Percentiles rank a stretch among this genome's conserved stretches.
phyloP scores from a whole-genome alignment of 2,113 vertebrate species.

The Catharus bicknelli region DNA sequence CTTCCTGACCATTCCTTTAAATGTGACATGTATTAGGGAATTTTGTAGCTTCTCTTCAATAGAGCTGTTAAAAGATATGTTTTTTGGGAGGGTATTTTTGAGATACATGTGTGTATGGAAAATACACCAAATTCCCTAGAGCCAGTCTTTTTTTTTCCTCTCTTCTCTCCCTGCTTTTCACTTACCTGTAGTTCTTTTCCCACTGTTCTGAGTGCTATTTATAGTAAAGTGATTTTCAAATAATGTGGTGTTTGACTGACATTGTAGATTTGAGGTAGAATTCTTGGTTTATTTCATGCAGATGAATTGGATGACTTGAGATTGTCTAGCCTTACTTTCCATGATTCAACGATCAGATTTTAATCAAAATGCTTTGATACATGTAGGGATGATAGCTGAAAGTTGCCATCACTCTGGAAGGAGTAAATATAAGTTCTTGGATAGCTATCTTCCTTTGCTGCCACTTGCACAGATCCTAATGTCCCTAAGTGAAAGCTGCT shows the following conservation, averaged over 20 bases:
- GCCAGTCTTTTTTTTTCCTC: background rate
- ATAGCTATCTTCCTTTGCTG: background rate
- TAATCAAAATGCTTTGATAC: background rate
- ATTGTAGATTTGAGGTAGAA: background rate
- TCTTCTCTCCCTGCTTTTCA: background rate
- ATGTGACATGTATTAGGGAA: background rate
- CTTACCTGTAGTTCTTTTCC: background rate
- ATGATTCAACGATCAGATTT: background rate
- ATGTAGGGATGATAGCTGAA: background rate
- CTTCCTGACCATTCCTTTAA: background rate
- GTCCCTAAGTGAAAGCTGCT: background rate
- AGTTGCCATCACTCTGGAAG: background rate
- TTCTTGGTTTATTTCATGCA: background rate
- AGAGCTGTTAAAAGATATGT: background rate
- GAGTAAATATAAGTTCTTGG: background rate
- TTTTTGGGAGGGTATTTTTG: background rate
- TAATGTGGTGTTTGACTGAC: background rate
- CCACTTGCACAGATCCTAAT: background rate
- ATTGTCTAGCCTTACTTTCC: background rate
- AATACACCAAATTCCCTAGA: background rate
- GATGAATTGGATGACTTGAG: background rate
- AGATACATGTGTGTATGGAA: background rate
- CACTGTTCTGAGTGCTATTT: background rate
- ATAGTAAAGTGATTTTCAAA: background rate
- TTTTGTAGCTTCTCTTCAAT: background rate